Evolutionary conservation across 1,140 invertebrate genomes (phyloP).

Genomic region (Brachionus plicatilis): DNA sequence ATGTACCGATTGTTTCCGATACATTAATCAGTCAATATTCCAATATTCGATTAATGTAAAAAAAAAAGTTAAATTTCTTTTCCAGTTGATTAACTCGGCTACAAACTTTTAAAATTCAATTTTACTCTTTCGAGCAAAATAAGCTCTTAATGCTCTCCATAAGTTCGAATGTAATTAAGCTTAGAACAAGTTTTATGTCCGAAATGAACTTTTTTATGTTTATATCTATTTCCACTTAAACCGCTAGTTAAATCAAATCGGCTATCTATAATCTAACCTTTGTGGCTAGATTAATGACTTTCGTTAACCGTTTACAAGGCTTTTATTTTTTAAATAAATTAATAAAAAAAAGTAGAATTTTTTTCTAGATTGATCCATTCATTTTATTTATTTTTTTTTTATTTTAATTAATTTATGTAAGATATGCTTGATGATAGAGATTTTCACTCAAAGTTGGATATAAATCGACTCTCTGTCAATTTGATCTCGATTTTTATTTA

Average conservation of each 20-base stretch:
- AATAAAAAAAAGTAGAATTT: background rate
- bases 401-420: too few species aligned
- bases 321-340: background rate
- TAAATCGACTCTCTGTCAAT: too few species aligned
- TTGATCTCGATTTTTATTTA: too few species aligned
- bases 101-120: background rate
- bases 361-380: background rate
- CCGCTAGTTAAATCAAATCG: background rate
- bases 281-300: background rate
- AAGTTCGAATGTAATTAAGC: background rate
- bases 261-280: background rate
- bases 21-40: slow-evolving; percentile 34
- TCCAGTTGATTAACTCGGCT: slow-evolving; percentile 19
- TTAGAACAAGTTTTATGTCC: background rate
- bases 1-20: slow-evolving; percentile 21
- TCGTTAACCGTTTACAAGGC: background rate
- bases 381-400: background rate
- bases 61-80: slow-evolving; percentile 17
- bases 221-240: background rate
- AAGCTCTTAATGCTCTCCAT: background rate
- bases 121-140: background rate
- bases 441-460: too few species aligned
- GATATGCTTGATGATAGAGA: too few species aligned
- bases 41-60: background rate
- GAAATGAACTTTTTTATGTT: background rate